Conservation (phyloP, 2,113 vertebrate genomes). For the Grus americana region DNA sequence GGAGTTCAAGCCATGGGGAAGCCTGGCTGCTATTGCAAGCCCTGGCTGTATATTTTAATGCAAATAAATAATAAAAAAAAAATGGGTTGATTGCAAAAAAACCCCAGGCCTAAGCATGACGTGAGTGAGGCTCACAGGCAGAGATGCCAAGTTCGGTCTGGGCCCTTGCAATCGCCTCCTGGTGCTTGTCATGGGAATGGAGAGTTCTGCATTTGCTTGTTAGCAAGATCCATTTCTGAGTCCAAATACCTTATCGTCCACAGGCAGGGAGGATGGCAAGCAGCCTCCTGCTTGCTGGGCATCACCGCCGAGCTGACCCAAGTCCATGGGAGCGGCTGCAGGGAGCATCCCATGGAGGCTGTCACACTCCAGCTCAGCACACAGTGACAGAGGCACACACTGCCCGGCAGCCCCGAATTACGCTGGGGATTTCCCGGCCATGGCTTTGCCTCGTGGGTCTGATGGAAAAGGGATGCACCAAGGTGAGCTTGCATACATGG, state of each 20-base stretch:
- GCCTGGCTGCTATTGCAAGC: not conserved
- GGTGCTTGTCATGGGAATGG: rapidly evolving
- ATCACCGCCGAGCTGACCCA: not conserved
- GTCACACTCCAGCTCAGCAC: not conserved
- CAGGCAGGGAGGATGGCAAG: not conserved
- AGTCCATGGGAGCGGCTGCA: not conserved
- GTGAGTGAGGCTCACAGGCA: rapidly evolving
- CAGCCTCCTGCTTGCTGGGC: not conserved
- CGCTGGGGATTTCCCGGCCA: not conserved
- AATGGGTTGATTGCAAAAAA: not conserved
- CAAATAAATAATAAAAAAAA: too few species aligned
- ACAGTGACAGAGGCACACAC: not conserved
- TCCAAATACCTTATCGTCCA: rapidly evolving
- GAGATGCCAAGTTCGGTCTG: not conserved
- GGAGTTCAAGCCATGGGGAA: not conserved
- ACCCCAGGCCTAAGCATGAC: not conserved
- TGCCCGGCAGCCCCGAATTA: rapidly evolving
- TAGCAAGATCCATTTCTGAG: not conserved
- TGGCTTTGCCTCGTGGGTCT: rapidly evolving
- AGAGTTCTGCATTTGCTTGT: not conserved
- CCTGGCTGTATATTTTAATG: not conserved
- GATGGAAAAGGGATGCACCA: not conserved
- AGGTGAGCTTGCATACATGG: rapidly evolving
- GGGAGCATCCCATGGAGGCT: not conserved
- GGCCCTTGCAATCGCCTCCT: not conserved